Conservation (phyloP, 2,888 invertebrate species). For the Trichogramma dendrolimi region DNA sequence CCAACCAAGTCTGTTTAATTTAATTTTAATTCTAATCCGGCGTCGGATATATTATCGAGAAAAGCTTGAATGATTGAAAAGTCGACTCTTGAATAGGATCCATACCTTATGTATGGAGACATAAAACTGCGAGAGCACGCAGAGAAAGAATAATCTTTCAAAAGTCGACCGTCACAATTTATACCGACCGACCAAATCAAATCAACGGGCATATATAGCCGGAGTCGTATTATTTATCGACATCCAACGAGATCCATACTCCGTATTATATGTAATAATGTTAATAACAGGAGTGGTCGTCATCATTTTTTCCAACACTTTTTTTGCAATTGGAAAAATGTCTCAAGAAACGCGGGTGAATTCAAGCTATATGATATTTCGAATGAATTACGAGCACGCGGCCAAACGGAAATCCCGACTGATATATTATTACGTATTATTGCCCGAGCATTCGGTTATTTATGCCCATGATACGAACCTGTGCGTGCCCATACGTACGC, state of each 20-base stretch:
- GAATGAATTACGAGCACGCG: slow-evolving; percentile 51
- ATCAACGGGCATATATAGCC: slow-evolving; percentile 6
- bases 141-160: too few relatives aligned
- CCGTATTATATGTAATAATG: neutral
- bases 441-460: slow-evolving; percentile 51
- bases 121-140: too few relatives aligned
- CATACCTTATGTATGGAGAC: too few relatives aligned
- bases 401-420: slow-evolving; percentile 52
- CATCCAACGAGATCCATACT: slow-evolving; percentile 5
- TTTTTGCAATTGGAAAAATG: slow-evolving; percentile 23
- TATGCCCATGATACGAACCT: slow-evolving; percentile 53
- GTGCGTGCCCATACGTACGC: slow-evolving; percentile 41
- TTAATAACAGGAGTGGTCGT: slow-evolving; percentile 21
- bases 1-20: too few relatives aligned
- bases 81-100: too few relatives aligned
- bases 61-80: too few relatives aligned
- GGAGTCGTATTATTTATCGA: slow-evolving; percentile 5
- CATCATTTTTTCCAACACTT: neutral
- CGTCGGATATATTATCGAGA: too few relatives aligned
- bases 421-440: slow-evolving; percentile 54
- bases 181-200: neutral
- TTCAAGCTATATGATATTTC: neutral
- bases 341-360: neutral
- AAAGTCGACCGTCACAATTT: too few relatives aligned
- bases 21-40: too few relatives aligned